These are phyloP conservation scores for Nebria ingens DNA, from an alignment of 1,140 invertebrate genomes.

Conservation along the genomic window DNA sequence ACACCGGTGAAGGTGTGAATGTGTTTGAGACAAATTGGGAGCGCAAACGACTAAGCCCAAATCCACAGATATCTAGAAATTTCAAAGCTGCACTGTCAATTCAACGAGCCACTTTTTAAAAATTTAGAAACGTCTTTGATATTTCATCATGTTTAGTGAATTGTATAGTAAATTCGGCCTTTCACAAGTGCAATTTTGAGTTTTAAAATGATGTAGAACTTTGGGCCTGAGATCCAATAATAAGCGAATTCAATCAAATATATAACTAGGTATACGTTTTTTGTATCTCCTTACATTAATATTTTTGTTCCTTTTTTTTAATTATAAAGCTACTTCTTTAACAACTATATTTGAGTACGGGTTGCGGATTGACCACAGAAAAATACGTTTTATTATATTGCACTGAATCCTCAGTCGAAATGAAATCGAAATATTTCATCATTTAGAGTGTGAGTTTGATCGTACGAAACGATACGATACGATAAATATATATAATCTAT, in stretches of 20 bases:
- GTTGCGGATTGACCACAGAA: conserved; percentile 27
- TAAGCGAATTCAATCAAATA: neutral
- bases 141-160: too few species aligned
- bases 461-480: conserved; percentile 7
- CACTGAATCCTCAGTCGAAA: conserved; percentile 31
- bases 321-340: neutral
- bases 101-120: too few species aligned
- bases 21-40: neutral
- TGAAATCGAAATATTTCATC: conserved; percentile 25
- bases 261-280: too few species aligned
- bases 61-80: too few species aligned
- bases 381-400: conserved; percentile 31
- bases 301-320: too few species aligned
- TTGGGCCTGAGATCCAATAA: neutral
- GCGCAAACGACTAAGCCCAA: neutral
- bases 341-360: conserved; percentile 28
- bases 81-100: too few species aligned
- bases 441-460: neutral
- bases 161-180: too few species aligned
- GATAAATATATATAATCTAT: conserved; percentile 11
- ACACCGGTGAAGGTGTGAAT: neutral
- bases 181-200: too few species aligned
- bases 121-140: too few species aligned
- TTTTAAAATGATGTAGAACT: too few species aligned
- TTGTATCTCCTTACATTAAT: too few species aligned